Percentiles rank a stretch among this genome's conserved stretches.
These are phyloP conservation scores for Dicaeum eximium DNA, from an alignment of 2,113 vertebrate species.

Conservation along the genomic window DNA sequence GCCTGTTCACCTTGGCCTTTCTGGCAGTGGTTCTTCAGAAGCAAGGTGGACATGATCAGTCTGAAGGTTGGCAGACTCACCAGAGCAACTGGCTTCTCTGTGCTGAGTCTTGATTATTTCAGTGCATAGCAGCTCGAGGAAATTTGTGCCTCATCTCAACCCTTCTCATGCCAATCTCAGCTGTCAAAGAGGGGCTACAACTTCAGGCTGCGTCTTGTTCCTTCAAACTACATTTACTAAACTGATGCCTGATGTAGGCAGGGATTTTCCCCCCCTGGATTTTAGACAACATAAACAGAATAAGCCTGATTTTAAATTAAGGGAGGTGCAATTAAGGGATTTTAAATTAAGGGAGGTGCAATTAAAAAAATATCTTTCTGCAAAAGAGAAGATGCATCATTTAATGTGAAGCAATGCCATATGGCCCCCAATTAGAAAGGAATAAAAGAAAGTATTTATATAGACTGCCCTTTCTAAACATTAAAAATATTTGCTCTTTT, in stretches of 20 bases:
- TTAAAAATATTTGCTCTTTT: not conserved
- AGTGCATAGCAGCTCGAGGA: not conserved
- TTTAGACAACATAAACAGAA: not conserved
- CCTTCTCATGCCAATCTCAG: not conserved
- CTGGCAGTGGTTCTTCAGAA: not conserved
- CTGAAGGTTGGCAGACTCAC: not conserved
- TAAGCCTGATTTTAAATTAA: not conserved
- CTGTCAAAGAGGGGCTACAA: not conserved
- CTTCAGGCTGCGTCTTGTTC: not conserved
- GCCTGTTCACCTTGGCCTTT: not conserved
- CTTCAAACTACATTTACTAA: not conserved
- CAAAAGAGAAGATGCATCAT: not conserved
- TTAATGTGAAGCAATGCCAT: not conserved
- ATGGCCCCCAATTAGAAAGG: not conserved
- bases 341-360: not conserved
- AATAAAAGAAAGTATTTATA: not conserved
- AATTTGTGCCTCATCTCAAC: not conserved
- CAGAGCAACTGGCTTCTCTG: not conserved
- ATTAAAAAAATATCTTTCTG: not conserved
- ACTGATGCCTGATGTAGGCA: not conserved
- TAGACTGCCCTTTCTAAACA: not conserved
- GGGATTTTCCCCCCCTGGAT: not conserved
- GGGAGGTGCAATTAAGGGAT: not conserved
- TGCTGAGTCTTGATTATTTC: not conserved
- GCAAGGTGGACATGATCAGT: not conserved